Conservation (phyloP, 2,113 vertebrate species). For the Mormyrus lacerda region DNA sequence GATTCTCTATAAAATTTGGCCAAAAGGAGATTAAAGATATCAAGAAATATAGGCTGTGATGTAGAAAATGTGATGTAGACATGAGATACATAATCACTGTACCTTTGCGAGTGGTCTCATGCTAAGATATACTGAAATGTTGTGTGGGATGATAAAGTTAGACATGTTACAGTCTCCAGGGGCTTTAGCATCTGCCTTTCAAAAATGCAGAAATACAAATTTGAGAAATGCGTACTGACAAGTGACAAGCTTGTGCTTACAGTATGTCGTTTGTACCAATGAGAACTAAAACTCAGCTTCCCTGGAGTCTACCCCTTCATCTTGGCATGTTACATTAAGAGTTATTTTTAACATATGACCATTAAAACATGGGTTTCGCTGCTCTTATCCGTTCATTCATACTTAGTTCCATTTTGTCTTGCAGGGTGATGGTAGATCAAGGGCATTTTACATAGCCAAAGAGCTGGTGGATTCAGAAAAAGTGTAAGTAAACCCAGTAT, state of each 20-base stretch:
- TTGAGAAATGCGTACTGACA: not conserved
- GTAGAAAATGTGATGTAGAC: not conserved
- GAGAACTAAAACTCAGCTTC: not conserved
- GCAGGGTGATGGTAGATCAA: constrained; percentile 74
- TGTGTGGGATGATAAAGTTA: not conserved
- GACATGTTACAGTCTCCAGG: not conserved
- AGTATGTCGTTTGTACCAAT: not conserved
- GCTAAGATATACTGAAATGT: not conserved
- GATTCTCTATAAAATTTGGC: not conserved
- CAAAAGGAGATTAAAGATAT: not conserved
- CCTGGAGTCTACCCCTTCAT: not conserved
- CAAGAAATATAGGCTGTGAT: not conserved
- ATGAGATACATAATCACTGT: not conserved
- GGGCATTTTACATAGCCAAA: constrained; percentile 74
- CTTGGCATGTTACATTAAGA: not conserved
- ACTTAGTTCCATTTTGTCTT: constrained; percentile 35
- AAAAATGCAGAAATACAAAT: not conserved
- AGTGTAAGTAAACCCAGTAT: constrained; percentile 62
- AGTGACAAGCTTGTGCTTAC: not conserved
- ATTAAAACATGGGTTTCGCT: not conserved
- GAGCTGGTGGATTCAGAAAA: constrained; percentile 79
- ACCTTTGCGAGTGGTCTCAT: not conserved
- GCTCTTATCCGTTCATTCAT: not conserved
- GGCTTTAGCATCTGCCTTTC: not conserved
- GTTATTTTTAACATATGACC: not conserved